Evolutionary conservation across 1,140 invertebrate genomes (phyloP).

Genomic region (Stegodyphus mimosarum): DNA sequence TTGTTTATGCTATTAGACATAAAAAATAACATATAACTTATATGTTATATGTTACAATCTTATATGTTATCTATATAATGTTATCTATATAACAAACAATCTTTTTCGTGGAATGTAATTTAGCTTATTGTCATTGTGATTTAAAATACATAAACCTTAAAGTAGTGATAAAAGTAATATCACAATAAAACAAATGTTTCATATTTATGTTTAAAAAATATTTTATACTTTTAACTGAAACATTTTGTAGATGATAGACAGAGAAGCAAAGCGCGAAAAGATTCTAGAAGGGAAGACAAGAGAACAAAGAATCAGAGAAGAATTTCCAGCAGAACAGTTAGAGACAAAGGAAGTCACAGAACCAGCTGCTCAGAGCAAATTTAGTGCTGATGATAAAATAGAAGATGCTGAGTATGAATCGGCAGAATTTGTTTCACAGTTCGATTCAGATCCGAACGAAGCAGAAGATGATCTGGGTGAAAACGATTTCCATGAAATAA

Average conservation of each 20-base stretch:
- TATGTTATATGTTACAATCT: too few relatives aligned
- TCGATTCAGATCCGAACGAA: background rate
- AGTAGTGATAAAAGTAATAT: background rate
- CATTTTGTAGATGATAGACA: conserved; percentile 38
- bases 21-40: too few relatives aligned
- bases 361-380: background rate
- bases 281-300: conserved; percentile 36
- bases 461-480: conserved; percentile 29
- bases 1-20: too few relatives aligned
- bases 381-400: conserved; percentile 5
- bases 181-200: background rate
- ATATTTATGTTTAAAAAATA: background rate
- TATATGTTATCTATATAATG: too few relatives aligned
- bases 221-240: background rate
- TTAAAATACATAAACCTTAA: too few relatives aligned
- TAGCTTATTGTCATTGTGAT: too few relatives aligned
- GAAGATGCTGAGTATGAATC: background rate
- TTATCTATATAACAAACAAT: too few relatives aligned
- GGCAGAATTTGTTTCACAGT: conserved; percentile 17
- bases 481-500: background rate
- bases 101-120: too few relatives aligned
- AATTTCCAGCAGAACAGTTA: background rate
- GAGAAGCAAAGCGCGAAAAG: conserved; percentile 41
- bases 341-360: background rate
- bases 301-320: conserved; percentile 19